A percentile compares a stretch with the other conserved stretches of the same genome.
Evolutionary conservation across 1,140 invertebrate genomes (phyloP).

Genomic region (Oedothorax gibbosus): DNA sequence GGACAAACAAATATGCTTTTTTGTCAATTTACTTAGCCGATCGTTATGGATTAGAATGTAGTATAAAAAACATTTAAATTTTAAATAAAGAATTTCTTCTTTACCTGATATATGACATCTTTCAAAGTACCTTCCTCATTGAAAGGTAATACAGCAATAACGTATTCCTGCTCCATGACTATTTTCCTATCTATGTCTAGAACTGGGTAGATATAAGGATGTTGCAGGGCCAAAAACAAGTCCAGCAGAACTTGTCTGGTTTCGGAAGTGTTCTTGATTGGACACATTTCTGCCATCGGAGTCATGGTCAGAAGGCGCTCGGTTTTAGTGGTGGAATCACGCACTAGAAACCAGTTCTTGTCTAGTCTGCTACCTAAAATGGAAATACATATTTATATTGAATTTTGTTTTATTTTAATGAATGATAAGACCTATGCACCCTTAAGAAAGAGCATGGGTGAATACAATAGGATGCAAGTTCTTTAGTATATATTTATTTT

Average conservation of each 20-base stretch:
- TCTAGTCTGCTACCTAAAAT: conserved; percentile 79
- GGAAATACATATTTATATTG: conserved; percentile 55
- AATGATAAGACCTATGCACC: too few species aligned
- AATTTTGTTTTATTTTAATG: too few species aligned
- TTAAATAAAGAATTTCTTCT: conserved; percentile 12
- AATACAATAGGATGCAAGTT: too few species aligned
- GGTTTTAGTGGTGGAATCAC: conserved; percentile 82
- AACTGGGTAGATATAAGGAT: conserved; percentile 91
- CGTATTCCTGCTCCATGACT: conserved; percentile 70
- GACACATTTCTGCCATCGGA: conserved; percentile 74
- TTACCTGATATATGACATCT: conserved; percentile 88
- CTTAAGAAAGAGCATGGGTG: too few species aligned
- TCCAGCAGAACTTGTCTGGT: conserved; percentile 77
- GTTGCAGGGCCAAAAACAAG: conserved; percentile 85
- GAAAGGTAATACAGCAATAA: conserved; percentile 82
- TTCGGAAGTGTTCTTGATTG: conserved; percentile 68
- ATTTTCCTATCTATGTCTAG: conserved; percentile 80
- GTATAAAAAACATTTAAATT: too few species aligned
- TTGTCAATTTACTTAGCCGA: too few species aligned
- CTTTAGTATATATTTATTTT: too few species aligned
- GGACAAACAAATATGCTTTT: too few species aligned
- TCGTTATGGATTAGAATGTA: too few species aligned
- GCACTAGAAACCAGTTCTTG: conserved; percentile 90
- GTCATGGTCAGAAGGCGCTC: conserved; percentile 85
- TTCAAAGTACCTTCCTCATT: conserved; percentile 86